phyloP scores from a whole-genome alignment of 2,888 invertebrate species.

The Cerceris rybyensis region DNA sequence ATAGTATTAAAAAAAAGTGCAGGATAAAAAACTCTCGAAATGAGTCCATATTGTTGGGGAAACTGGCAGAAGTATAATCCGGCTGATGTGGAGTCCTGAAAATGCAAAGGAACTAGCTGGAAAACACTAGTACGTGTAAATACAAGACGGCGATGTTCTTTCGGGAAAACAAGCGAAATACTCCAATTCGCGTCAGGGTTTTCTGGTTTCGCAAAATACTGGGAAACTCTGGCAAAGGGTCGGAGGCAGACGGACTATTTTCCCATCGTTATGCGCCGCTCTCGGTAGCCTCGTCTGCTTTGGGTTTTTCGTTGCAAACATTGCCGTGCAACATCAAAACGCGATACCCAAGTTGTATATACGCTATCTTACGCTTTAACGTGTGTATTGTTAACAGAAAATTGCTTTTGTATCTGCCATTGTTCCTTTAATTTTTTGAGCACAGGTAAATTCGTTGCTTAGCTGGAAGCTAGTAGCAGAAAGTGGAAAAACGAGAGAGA shows the following conservation, averaged over 20 bases:
- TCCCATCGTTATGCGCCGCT: not conserved
- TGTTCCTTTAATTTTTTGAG: too few relatives aligned
- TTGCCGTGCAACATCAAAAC: too few relatives aligned
- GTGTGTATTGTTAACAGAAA: too few relatives aligned
- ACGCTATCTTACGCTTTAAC: too few relatives aligned
- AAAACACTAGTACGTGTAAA: not conserved
- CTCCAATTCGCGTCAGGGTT: constrained; percentile 28
- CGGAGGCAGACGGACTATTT: not conserved
- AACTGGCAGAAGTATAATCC: not conserved
- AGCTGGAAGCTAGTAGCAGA: too few relatives aligned
- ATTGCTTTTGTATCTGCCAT: too few relatives aligned
- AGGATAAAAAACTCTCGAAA: not conserved
- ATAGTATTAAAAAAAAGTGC: not conserved
- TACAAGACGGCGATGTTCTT: constrained; percentile 3
- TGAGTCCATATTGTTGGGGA: not conserved
- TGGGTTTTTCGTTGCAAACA: too few relatives aligned
- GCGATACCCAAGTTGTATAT: too few relatives aligned
- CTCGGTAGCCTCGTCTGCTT: too few relatives aligned
- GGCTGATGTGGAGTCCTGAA: not conserved
- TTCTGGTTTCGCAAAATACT: constrained; percentile 12
- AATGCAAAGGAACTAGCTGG: not conserved
- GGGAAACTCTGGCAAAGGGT: constrained; percentile 13
- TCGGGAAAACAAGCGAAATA: constrained; percentile 22
- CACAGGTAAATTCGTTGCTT: too few relatives aligned
- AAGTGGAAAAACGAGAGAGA: too few relatives aligned